These are phyloP conservation scores for Austrofundulus limnaeus DNA, from an alignment of 2,113 vertebrate species.

Conservation along the genomic window DNA sequence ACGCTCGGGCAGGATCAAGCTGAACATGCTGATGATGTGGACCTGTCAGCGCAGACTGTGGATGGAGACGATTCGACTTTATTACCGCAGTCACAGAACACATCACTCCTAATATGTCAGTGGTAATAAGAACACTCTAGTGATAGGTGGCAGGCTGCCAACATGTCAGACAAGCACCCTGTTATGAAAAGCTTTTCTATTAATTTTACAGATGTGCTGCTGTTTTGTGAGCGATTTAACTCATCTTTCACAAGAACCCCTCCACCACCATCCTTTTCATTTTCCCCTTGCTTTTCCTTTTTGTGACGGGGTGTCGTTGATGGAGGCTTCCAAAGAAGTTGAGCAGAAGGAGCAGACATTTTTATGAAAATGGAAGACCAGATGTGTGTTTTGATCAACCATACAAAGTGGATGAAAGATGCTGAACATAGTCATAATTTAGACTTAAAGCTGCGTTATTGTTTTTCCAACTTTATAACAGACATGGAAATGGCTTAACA, in stretches of 20 bases:
- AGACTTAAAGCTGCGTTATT: not conserved
- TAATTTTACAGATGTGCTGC: slow-evolving; percentile 67
- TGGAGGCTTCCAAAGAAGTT: slow-evolving; percentile 21
- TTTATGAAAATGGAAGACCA: slow-evolving; percentile 7
- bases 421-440: not conserved
- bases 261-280: slow-evolving; percentile 8
- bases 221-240: slow-evolving; percentile 65
- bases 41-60: slow-evolving; percentile 55
- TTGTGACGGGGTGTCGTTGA: slow-evolving; percentile 25
- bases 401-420: not conserved
- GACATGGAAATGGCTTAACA: slow-evolving; percentile 1
- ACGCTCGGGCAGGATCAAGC: slow-evolving; percentile 48
- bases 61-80: slow-evolving; percentile 56
- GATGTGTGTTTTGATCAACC: slow-evolving; percentile 17
- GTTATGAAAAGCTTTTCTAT: slow-evolving; percentile 69
- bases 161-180: slow-evolving; percentile 55
- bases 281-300: slow-evolving; percentile 12
- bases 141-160: slow-evolving; percentile 63
- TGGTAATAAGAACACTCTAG: slow-evolving; percentile 63
- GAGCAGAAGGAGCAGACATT: not conserved
- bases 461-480: not conserved
- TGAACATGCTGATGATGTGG: slow-evolving; percentile 63
- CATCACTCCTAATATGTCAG: slow-evolving; percentile 70
- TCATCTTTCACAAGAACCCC: slow-evolving; percentile 49
- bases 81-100: slow-evolving; percentile 60